Percentiles rank a stretch among this genome's conserved stretches.
These are phyloP conservation scores for Scaptomyza montana DNA, from an alignment of 1,140 invertebrate genomes.

Conservation along the genomic window DNA sequence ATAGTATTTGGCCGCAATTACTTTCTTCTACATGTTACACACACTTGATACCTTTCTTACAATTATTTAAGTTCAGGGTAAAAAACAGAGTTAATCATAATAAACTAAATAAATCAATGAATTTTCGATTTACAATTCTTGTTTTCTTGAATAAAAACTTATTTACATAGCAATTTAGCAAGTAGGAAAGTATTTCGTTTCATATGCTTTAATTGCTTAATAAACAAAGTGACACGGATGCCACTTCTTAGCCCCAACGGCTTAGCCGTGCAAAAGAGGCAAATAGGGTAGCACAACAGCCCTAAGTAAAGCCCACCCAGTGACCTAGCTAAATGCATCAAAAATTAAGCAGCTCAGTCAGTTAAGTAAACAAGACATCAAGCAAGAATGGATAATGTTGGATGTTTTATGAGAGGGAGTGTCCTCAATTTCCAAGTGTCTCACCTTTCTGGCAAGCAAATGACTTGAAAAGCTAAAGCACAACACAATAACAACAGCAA, in stretches of 20 bases:
- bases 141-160: too few relatives aligned
- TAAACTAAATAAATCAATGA: too few relatives aligned
- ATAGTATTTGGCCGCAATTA: too few relatives aligned
- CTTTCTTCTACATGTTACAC: too few relatives aligned
- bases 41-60: too few relatives aligned
- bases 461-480: slow-evolving; percentile 28
- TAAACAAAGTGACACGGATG: slow-evolving; percentile 24
- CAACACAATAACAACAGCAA: slow-evolving; percentile 38
- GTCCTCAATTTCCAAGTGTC: slow-evolving; percentile 58
- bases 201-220: slow-evolving; percentile 11
- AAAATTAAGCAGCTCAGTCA: slow-evolving; percentile 71
- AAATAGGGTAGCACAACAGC: background rate
- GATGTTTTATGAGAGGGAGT: background rate
- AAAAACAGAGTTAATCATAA: too few relatives aligned
- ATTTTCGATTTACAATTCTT: too few relatives aligned
- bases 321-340: slow-evolving; percentile 51
- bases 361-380: slow-evolving; percentile 64
- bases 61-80: too few relatives aligned
- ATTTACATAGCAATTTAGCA: too few relatives aligned
- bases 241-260: slow-evolving; percentile 12
- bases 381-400: slow-evolving; percentile 19
- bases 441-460: slow-evolving; percentile 70
- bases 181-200: background rate
- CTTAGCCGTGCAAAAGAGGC: background rate
- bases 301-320: slow-evolving; percentile 15